Conservation (phyloP, 2,113 vertebrate species). For the Abramis brama region DNA sequence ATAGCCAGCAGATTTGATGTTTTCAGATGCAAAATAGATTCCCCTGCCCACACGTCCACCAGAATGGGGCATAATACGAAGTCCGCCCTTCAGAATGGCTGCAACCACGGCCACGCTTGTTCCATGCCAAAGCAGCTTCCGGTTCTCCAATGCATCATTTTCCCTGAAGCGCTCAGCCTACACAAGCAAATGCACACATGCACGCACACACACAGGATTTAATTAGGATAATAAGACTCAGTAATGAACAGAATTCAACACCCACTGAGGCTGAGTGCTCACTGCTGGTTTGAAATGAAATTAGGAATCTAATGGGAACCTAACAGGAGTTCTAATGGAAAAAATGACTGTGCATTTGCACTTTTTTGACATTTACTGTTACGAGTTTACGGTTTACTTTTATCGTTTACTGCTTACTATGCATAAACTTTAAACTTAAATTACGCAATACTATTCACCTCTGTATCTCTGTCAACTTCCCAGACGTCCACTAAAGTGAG, state of each 20-base stretch:
- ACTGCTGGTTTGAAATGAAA: not conserved
- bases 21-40: slow-evolving; percentile 93
- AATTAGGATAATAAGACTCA: slow-evolving; percentile 9
- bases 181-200: slow-evolving; percentile 19
- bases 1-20: slow-evolving; percentile 83
- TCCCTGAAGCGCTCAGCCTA: slow-evolving; percentile 79
- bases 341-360: not conserved
- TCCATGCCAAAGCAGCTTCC: slow-evolving; percentile 89
- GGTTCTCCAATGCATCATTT: slow-evolving; percentile 78
- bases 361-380: not conserved
- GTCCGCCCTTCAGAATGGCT: slow-evolving; percentile 88
- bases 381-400: not conserved
- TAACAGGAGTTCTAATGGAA: not conserved
- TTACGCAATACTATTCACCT: slow-evolving; percentile 74
- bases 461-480: slow-evolving; percentile 80
- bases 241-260: slow-evolving; percentile 2
- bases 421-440: not conserved
- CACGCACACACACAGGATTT: slow-evolving; percentile 24
- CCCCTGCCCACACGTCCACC: slow-evolving; percentile 86
- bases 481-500: slow-evolving; percentile 81
- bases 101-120: slow-evolving; percentile 88
- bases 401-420: not conserved
- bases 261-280: not conserved
- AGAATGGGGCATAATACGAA: slow-evolving; percentile 92
- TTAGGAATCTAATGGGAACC: not conserved